Conservation (phyloP, 2,888 invertebrate species). For the Schrankia costaestrigalis region DNA sequence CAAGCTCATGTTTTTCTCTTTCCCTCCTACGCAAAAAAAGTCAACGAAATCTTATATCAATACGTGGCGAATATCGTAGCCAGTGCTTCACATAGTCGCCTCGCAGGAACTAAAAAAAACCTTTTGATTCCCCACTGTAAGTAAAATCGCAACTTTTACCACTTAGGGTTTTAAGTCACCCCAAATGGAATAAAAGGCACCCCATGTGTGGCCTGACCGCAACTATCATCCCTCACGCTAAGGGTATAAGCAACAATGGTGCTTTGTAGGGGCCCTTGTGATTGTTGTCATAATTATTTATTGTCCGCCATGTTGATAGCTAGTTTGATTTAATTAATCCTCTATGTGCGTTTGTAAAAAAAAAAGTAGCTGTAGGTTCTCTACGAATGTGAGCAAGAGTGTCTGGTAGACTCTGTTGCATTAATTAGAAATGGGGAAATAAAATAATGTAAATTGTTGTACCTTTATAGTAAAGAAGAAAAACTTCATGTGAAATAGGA, state of each 20-base stretch:
- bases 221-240: constrained; percentile 18
- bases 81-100: no score
- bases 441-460: no score
- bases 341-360: constrained; percentile 11
- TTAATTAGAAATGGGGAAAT: no score
- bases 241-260: constrained; percentile 21
- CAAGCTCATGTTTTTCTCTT: no score
- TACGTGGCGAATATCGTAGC: no score
- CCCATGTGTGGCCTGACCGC: constrained; percentile 37
- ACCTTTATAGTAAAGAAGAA: no score
- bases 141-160: constrained; percentile 2
- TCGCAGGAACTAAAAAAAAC: background rate
- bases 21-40: no score
- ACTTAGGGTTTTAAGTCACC: constrained; percentile 14
- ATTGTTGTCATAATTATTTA: constrained; percentile 34
- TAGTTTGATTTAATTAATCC: constrained; percentile 30
- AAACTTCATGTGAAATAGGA: no score
- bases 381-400: no score
- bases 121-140: background rate
- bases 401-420: no score
- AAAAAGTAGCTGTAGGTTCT: no score
- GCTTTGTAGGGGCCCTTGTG: constrained; percentile 24
- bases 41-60: no score
- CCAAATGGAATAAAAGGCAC: constrained; percentile 10
- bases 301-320: constrained; percentile 33